Evolutionary conservation across 2,888 invertebrate genomes (phyloP).

Genomic region (Enchytraeus crypticus): DNA sequence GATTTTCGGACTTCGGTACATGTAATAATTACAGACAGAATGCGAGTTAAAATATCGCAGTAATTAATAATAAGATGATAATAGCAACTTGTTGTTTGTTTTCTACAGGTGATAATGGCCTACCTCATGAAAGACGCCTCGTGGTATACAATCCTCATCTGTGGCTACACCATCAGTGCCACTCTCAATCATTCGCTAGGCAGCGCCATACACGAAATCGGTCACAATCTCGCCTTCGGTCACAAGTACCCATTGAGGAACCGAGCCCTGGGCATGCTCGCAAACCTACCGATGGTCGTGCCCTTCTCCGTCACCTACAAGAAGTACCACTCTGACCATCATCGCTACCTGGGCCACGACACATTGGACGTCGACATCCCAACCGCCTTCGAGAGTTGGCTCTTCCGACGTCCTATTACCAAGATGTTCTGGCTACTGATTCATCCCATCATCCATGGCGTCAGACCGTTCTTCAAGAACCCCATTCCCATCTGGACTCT

Average conservation of each 20-base stretch:
- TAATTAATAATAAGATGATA: too few species aligned
- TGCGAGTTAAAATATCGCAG: too few species aligned
- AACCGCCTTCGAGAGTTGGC: constrained; percentile 39
- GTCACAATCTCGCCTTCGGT: constrained; percentile 48
- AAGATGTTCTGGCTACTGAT: constrained; percentile 45
- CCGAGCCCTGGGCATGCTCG: constrained; percentile 40
- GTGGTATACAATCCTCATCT: constrained; percentile 35
- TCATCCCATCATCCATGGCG: constrained; percentile 43
- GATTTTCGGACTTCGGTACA: too few species aligned
- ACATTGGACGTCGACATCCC: constrained; percentile 47
- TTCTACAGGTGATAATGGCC: constrained; percentile 33
- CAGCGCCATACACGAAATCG: constrained; percentile 47
- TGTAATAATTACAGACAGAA: too few species aligned
- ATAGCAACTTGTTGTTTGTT: too few species aligned
- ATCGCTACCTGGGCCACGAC: constrained; percentile 45
- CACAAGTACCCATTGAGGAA: constrained; percentile 39
- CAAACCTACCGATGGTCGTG: constrained; percentile 43
- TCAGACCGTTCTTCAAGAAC: constrained; percentile 45
- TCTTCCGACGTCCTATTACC: constrained; percentile 43
- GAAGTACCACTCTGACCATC: constrained; percentile 48
- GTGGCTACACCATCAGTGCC: constrained; percentile 37
- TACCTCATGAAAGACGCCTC: constrained; percentile 31
- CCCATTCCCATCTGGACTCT: constrained; percentile 40
- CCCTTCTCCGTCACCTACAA: constrained; percentile 48
- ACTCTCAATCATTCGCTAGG: constrained; percentile 46